Conservation (phyloP, 2,113 vertebrate genomes). For the Rhea pennata region DNA sequence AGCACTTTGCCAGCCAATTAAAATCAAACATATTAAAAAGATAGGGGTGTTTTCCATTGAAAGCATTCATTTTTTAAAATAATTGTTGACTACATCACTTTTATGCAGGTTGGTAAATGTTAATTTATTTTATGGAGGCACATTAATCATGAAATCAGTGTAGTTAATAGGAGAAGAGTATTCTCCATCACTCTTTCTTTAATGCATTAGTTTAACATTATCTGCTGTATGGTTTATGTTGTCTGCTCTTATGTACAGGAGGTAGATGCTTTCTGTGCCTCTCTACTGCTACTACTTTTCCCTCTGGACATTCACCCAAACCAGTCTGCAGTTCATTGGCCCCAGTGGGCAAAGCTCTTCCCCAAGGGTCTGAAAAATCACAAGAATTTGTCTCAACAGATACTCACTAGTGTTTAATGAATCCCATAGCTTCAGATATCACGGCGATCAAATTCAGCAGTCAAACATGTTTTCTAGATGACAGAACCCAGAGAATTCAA, state of each 20-base stretch:
- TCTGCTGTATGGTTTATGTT: not conserved
- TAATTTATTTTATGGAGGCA: not conserved
- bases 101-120: not conserved
- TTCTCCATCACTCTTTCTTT: not conserved
- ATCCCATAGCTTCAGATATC: not conserved
- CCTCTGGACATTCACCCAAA: not conserved
- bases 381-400: not conserved
- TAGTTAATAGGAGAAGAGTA: not conserved
- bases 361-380: not conserved
- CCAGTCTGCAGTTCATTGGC: not conserved
- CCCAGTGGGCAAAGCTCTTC: not conserved
- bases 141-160: not conserved
- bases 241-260: not conserved
- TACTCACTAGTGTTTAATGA: not conserved
- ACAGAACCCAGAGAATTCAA: not conserved
- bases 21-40: constrained; percentile 27
- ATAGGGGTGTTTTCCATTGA: not conserved
- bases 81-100: not conserved
- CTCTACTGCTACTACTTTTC: not conserved
- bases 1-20: constrained; percentile 5
- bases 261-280: not conserved
- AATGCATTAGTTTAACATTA: not conserved
- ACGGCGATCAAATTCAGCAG: not conserved
- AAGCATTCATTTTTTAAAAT: constrained; percentile 1
- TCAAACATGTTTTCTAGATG: rapidly evolving